Conservation (phyloP, 2,797 vertebrate genomes). For the Heteromormyrus szaboi region DNA sequence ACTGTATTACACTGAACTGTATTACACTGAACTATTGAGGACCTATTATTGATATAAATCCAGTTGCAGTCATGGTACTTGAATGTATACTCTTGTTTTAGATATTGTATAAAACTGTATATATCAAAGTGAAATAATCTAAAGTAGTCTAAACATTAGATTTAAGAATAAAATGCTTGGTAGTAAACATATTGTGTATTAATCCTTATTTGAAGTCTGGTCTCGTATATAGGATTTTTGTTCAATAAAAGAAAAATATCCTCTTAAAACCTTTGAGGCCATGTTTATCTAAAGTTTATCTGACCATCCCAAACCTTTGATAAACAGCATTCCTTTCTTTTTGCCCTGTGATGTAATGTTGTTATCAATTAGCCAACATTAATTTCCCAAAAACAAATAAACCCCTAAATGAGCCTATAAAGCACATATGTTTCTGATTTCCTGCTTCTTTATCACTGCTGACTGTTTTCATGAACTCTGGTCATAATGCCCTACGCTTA, state of each 20-base stretch:
- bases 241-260: background rate
- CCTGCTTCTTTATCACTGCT: constrained; percentile 63
- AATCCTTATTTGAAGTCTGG: background rate
- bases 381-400: constrained; percentile 78
- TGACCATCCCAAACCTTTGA: background rate
- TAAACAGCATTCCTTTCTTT: constrained; percentile 26
- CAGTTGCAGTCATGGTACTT: background rate
- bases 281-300: background rate
- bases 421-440: constrained; percentile 72
- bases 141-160: background rate
- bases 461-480: constrained; percentile 63
- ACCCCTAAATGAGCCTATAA: constrained; percentile 51
- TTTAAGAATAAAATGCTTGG: constrained; percentile 6
- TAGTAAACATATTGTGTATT: constrained; percentile 56
- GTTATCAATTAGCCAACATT: constrained; percentile 76
- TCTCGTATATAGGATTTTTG: background rate
- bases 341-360: constrained; percentile 66
- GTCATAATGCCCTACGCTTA: constrained; percentile 53
- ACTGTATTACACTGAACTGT: too few species aligned
- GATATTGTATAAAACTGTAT: background rate
- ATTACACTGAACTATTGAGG: too few species aligned
- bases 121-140: background rate
- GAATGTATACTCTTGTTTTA: background rate
- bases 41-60: background rate
- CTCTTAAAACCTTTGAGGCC: background rate